Conservation (phyloP, 2,888 invertebrate genomes). For the Scrobipalpa costella region DNA sequence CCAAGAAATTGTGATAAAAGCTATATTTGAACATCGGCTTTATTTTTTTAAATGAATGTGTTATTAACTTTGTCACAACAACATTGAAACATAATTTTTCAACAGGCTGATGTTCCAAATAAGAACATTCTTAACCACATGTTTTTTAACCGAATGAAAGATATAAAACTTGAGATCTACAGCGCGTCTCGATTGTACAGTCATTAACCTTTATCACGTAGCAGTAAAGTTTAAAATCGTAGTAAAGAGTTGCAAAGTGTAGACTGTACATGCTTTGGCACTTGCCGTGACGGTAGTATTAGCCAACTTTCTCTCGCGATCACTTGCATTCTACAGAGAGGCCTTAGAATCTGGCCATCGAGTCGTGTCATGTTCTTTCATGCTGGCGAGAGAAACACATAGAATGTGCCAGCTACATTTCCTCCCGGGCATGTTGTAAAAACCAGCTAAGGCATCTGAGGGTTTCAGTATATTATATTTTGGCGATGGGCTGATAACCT, state of each 20-base stretch:
- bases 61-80: neutral
- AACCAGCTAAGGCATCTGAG: no score
- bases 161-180: neutral
- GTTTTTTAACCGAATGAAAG: neutral
- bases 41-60: neutral
- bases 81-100: neutral
- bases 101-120: neutral
- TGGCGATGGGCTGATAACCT: no score
- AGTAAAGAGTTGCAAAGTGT: no score
- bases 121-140: neutral
- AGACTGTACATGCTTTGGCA: neutral
- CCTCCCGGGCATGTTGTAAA: no score
- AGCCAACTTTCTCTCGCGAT: neutral
- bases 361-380: no score
- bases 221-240: neutral
- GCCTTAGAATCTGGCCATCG: no score
- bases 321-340: neutral
- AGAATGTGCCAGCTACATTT: no score
- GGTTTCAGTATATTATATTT: no score
- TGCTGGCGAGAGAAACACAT: no score
- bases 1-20: conserved; percentile 23
- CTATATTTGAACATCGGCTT: conserved; percentile 12
- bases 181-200: neutral
- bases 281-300: conserved; percentile 1
- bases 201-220: neutral